phyloP scores from a whole-genome alignment of 1,140 invertebrate species.

The Pseudomyrmex dendroicus region DNA sequence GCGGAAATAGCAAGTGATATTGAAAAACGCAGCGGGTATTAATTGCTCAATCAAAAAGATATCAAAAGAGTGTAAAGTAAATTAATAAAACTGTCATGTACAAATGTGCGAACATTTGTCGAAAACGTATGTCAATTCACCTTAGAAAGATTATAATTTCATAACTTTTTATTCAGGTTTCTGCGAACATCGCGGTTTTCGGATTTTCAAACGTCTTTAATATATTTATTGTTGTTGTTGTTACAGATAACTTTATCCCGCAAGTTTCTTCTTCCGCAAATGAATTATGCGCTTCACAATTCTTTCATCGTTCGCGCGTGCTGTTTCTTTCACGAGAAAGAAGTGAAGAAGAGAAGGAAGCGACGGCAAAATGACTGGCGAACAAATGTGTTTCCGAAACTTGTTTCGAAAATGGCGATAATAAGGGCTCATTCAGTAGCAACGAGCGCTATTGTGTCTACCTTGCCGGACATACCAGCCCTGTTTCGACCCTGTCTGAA shows the following conservation, averaged over 20 bases:
- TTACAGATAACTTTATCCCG: constrained; percentile 33
- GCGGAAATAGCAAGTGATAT: constrained; percentile 57
- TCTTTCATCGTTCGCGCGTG: constrained; percentile 63
- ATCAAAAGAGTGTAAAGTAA: constrained; percentile 25
- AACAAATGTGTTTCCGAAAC: constrained; percentile 75
- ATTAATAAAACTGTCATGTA: constrained; percentile 44
- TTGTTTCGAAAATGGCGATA: constrained; percentile 77
- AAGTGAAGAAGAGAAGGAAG: constrained; percentile 21
- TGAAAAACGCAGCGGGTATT: neutral
- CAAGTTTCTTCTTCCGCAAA: constrained; percentile 54
- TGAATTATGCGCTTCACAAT: constrained; percentile 64
- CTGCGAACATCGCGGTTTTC: no score
- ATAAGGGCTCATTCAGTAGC: constrained; percentile 76
- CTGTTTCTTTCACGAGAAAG: constrained; percentile 14
- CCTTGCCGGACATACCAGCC: constrained; percentile 68
- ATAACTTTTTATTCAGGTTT: no score
- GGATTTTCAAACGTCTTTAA: neutral
- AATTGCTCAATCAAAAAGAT: neutral
- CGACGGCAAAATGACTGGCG: constrained; percentile 64
- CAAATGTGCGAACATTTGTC: neutral
- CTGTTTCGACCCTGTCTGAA: constrained; percentile 71
- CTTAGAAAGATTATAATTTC: no score
- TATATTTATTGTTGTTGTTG: neutral
- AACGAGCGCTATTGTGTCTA: constrained; percentile 73
- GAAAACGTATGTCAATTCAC: no score